Base-by-base conservation (phyloP, 2,113 vertebrate genomes). In the Seriola rivoliana region DNA sequence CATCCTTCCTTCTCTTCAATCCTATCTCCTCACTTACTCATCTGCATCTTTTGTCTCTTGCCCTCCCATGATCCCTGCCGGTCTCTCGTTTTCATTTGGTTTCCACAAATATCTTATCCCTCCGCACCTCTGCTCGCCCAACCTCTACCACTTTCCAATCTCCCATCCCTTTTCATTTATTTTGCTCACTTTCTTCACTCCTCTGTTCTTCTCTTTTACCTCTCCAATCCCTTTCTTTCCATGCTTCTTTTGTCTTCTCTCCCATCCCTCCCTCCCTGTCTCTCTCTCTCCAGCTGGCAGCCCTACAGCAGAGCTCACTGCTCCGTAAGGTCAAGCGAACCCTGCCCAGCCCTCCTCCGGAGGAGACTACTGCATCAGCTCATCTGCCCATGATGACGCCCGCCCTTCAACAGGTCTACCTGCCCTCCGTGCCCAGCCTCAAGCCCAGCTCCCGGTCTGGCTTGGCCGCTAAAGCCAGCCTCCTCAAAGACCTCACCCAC, bases 281-380 rank as follows among this genome's bases (percentile, higher is more conserved):
- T 72, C 73, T 83, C 81, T 94, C 78, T 84, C 81, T 93, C 73
- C 93, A 99, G 98, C 95, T 98, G 85, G 96, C 96, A 75, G 95
- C 94, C 77, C 96, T 98, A 85, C 98, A 99, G 92, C 96, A 98
- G 40, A 97, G 97, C 93, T 96, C 97, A 0, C 95, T 99, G 88
- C 96, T 96, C 29, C 96, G 97, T 87, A 99, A 99, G 94, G 98
- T 99, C 91, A 99, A 99, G 94, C 95, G 98, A 93, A 99, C 98
- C 3, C 95, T 99, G 85, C 98, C 98, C 87, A 99, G 98, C 93
- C 98, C 98, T 11, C 98, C 98, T 5, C 98, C 98, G 0, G 98
- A 99, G 57, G 98, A 99, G 91, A 96, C 94, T 6, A 57, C 65
- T 9, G 42, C 90, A 82, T 82, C 93, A 68, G 88, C 84, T 86